Percentiles rank a stretch among this genome's conserved stretches.
phyloP scores from a whole-genome alignment of 1,140 invertebrate genomes.

The Drosophila mayri region DNA sequence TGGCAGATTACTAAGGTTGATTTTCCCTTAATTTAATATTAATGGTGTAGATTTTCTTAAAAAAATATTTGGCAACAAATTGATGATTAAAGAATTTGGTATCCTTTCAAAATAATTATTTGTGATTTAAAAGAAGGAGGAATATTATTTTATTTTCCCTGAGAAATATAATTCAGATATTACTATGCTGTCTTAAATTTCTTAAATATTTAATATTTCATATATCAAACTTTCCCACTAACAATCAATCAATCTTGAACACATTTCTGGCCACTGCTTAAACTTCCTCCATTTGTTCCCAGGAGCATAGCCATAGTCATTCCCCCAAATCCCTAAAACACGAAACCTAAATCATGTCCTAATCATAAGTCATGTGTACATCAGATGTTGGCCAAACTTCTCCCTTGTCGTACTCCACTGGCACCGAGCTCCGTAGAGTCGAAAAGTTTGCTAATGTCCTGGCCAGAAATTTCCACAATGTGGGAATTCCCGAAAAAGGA shows the following conservation, averaged over 20 bases:
- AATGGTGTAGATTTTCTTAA: not conserved
- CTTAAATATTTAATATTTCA: not conserved
- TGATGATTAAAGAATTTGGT: not conserved
- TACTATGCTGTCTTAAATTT: not conserved
- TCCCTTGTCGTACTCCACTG: not conserved
- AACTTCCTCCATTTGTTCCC: conserved; percentile 1
- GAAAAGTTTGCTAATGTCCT: conserved; percentile 51
- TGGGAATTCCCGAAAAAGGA: conserved; percentile 27
- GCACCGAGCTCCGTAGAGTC: conserved; percentile 18
- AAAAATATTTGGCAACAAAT: not conserved
- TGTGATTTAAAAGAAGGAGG: not conserved
- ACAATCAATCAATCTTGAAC: conserved; percentile 20
- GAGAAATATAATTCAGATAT: too few species aligned
- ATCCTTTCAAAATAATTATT: not conserved
- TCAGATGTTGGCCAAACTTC: conserved; percentile 37
- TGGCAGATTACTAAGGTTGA: not conserved
- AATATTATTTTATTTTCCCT: not conserved
- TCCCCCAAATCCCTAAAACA: conserved; percentile 14
- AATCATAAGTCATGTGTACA: conserved; percentile 31
- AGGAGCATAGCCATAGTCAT: not conserved
- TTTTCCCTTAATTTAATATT: not conserved
- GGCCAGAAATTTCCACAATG: conserved; percentile 37
- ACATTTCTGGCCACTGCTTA: not conserved
- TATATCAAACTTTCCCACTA: not conserved
- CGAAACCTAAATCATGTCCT: conserved; percentile 30